phyloP scores from a whole-genome alignment of 2,113 vertebrate genomes.

The Datnioides undecimradiatus region DNA sequence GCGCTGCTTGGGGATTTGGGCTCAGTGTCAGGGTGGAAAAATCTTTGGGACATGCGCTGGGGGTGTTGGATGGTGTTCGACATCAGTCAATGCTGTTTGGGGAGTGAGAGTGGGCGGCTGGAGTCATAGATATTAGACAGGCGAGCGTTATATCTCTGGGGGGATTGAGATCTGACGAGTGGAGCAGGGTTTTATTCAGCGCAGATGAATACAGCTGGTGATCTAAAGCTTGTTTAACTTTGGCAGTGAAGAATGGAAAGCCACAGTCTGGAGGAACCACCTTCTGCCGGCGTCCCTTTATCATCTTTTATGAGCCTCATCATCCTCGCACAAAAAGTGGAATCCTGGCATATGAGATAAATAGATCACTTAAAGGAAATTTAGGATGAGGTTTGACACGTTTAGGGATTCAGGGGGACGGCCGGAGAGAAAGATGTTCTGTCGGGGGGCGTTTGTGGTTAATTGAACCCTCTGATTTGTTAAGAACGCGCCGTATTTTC shows the following conservation, averaged over 20 bases:
- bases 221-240: constrained; percentile 68
- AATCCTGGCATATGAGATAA: constrained; percentile 49
- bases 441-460: background rate
- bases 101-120: constrained; percentile 62
- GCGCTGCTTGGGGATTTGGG: constrained; percentile 65
- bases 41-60: constrained; percentile 64
- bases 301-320: constrained; percentile 40
- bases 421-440: constrained; percentile 5
- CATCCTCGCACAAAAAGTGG: constrained; percentile 35
- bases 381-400: constrained; percentile 32
- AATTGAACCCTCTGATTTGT: constrained; percentile 6
- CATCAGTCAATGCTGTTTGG: constrained; percentile 63
- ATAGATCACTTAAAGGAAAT: constrained; percentile 36
- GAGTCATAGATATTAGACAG: constrained; percentile 64
- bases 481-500: background rate
- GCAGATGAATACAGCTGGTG: constrained; percentile 55
- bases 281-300: constrained; percentile 43
- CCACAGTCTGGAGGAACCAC: constrained; percentile 24
- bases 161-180: constrained; percentile 58
- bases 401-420: constrained; percentile 16
- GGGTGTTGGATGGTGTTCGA: constrained; percentile 65
- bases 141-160: constrained; percentile 36
- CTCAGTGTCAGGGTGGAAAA: constrained; percentile 68
- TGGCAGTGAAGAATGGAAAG: constrained; percentile 50
- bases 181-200: constrained; percentile 23